Conservation (phyloP, 2,888 invertebrate species). For the Epirrita christyi region DNA sequence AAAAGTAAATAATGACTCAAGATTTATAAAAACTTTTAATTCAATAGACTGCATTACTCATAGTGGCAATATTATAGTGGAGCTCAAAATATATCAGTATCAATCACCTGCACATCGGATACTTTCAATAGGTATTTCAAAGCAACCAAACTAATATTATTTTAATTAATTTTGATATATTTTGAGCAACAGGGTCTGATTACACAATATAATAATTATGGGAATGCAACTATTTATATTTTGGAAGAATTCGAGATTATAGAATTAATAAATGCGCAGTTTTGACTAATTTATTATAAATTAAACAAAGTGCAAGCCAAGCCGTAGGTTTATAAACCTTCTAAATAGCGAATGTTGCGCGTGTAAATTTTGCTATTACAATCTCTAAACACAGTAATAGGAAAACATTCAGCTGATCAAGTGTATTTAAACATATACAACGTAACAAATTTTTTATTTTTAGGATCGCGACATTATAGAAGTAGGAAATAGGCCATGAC, state of each 20-base stretch:
- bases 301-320: conserved; percentile 20
- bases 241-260: neutral
- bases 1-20: conserved; percentile 32
- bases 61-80: conserved; percentile 37
- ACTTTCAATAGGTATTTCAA: neutral
- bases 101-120: conserved; percentile 7
- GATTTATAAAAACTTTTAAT: conserved; percentile 62
- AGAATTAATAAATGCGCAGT: neutral
- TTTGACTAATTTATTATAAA: neutral
- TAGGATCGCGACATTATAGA: no score
- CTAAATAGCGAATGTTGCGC: no score
- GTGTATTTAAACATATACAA: no score
- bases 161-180: conserved; percentile 6
- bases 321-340: no score
- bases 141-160: conserved; percentile 1
- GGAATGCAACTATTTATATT: neutral
- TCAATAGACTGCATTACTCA: conserved; percentile 50
- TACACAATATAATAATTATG: neutral
- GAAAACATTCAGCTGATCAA: no score
- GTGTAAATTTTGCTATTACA: no score
- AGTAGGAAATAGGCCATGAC: conserved; percentile 68
- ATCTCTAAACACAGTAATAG: no score
- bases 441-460: no score
- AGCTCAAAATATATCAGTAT: conserved; percentile 27
- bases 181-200: conserved; percentile 3